phyloP scores from a whole-genome alignment of 2,888 invertebrate species.

The Argyresthia albistria region DNA sequence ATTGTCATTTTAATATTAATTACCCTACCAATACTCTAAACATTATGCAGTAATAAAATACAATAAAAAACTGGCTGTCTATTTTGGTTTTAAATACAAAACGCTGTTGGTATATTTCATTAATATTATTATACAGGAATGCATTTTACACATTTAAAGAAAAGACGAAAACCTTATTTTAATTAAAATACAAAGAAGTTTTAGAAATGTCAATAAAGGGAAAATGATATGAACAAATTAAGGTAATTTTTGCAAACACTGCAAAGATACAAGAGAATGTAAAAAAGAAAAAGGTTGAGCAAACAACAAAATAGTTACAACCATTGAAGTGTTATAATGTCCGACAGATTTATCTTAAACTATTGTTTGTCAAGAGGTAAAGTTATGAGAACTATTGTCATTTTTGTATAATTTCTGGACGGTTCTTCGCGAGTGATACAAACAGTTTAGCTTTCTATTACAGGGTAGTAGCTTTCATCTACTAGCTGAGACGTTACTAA shows the following conservation, averaged over 20 bases:
- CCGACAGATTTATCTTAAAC: not conserved
- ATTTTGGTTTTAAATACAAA: slow-evolving; percentile 37
- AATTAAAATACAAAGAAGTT: slow-evolving; percentile 12
- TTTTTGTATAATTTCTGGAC: slow-evolving; percentile 9
- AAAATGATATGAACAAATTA: not conserved
- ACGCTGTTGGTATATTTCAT: slow-evolving; percentile 28
- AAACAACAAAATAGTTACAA: not conserved
- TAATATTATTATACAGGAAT: slow-evolving; percentile 19
- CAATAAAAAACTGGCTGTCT: slow-evolving; percentile 42
- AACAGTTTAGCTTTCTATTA: slow-evolving; percentile 41
- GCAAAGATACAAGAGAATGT: not conserved
- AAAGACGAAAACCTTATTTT: slow-evolving; percentile 11
- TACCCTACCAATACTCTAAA: not conserved
- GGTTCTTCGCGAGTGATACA: slow-evolving; percentile 17
- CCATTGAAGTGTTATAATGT: not conserved
- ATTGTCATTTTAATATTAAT: not conserved
- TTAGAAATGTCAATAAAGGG: not conserved
- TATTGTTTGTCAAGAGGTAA: not conserved
- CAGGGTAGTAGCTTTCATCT: slow-evolving; percentile 42
- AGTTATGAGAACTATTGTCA: not conserved
- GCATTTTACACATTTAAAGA: slow-evolving; percentile 18
- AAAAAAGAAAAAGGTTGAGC: not conserved
- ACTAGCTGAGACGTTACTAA: slow-evolving; percentile 35
- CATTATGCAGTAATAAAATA: slow-evolving; percentile 15
- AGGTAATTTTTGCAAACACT: not conserved